Evolutionary conservation across 2,888 invertebrate species (phyloP).

Genomic region (Idaea dimidiata): DNA sequence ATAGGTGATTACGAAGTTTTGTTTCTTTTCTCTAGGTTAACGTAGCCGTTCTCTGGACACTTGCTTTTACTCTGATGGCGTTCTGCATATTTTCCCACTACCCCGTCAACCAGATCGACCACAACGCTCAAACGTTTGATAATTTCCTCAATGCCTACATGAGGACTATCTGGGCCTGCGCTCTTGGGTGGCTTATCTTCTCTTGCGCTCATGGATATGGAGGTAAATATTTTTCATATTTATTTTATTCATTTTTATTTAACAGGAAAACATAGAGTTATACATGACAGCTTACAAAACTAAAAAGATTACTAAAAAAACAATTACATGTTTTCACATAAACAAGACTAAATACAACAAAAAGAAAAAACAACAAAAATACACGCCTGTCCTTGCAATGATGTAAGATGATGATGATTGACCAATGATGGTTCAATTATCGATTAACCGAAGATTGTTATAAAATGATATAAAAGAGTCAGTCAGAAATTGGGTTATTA

Average conservation of each 20-base stretch:
- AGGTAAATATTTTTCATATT: constrained; percentile 43
- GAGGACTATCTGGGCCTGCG: constrained; percentile 62
- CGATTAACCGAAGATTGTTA: too few relatives aligned
- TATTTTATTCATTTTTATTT: too few relatives aligned
- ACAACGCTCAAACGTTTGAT: constrained; percentile 41
- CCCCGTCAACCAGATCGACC: constrained; percentile 46
- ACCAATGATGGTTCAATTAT: too few relatives aligned
- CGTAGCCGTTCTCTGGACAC: constrained; percentile 41
- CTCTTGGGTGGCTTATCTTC: constrained; percentile 66
- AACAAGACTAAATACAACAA: neutral
- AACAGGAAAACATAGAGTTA: too few relatives aligned
- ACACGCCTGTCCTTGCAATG: too few relatives aligned
- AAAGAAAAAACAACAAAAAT: too few relatives aligned
- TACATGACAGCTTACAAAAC: too few relatives aligned
- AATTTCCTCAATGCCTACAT: constrained; percentile 59
- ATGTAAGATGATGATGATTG: too few relatives aligned
- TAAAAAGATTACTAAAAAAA: too few relatives aligned
- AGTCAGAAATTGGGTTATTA: too few relatives aligned
- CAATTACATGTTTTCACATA: too few relatives aligned
- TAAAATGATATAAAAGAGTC: too few relatives aligned
- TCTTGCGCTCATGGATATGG: constrained; percentile 71
- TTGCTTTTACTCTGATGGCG: constrained; percentile 41
- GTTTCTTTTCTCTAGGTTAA: constrained; percentile 35
- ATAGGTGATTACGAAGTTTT: neutral
- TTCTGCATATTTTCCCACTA: constrained; percentile 55